Evolutionary conservation across 2,888 invertebrate genomes (phyloP), one percentile per base, ranked within the genome.

Genomic region (Stenchaetothrips biformis): DNA sequence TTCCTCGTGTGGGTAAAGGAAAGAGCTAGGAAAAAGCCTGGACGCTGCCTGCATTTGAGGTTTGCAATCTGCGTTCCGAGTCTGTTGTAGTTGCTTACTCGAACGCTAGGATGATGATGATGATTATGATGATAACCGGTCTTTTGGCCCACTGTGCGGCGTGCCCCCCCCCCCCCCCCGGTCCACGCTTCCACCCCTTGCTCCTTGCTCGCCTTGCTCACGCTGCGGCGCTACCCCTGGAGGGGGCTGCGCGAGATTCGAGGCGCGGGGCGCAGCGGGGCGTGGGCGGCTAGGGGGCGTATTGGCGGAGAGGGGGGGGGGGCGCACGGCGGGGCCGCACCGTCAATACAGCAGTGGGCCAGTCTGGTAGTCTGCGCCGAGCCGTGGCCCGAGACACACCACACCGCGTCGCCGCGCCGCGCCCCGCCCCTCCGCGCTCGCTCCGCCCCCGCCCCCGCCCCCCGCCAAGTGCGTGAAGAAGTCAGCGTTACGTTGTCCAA

Each of bases 261-360:
- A 49, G 67, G 67, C 9, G 67, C 6, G 67, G 67, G 25, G 53
- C 53, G 13, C 6, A 6, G 37, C 37, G 9, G n/a, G 67, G 16
- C 18, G 16, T 21, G 67, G 67, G 21, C 21, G 21, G 21, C 21
- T 0, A 21, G 62, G 67, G 67, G 67, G 21, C 21, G 21, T 21
- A 21, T 37, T 37, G 37, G 37, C 21, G n/a, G 67, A 7, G 62
- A 2, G 21, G 67, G 67, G 1, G 67, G 21, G 21, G 67, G 1
- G 67, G n/a, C 49, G 8, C 49, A 21, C 62, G 9, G 62, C 62
- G 62, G 67, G 67, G 67, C 7, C 21, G 21, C 67, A 21, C 21
- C 67, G 67, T 67, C 67, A 67, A 67, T 67, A 67, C 67, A 67
- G 67, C 67, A 67, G 53, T 53, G 53, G 53, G 53, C 53, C 53